Evolutionary conservation across 2,113 vertebrate genomes (phyloP).

Genomic region (Hydropotes inermis): DNA sequence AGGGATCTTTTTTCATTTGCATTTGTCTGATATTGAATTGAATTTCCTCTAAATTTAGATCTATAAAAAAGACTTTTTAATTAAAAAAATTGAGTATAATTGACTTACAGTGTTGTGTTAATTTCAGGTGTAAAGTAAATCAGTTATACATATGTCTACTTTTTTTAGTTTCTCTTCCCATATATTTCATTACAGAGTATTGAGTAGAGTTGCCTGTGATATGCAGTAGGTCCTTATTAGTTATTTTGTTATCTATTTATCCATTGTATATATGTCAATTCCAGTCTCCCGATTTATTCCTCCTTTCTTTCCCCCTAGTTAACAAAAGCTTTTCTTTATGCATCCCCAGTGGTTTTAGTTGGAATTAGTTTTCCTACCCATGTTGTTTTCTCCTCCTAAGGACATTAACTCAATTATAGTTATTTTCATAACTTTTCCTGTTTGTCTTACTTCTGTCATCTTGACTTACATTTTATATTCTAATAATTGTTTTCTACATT

Average conservation of each 20-base stretch:
- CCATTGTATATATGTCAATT: background rate
- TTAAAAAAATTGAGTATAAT: background rate
- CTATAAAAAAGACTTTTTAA: background rate
- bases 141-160: background rate
- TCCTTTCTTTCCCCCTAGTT: background rate
- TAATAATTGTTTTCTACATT: background rate
- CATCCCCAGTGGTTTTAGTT: background rate
- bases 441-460: background rate
- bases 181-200: background rate
- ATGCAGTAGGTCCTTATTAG: background rate
- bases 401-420: background rate
- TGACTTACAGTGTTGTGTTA: background rate
- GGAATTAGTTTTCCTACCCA: background rate
- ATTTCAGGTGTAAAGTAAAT: background rate
- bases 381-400: background rate
- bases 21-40: background rate
- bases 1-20: background rate
- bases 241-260: background rate
- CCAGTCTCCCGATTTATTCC: background rate
- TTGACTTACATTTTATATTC: conserved; percentile 10
- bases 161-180: background rate
- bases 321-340: background rate
- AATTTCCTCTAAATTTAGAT: background rate
- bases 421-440: background rate
- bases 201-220: background rate